Evolutionary conservation across 2,113 vertebrate genomes (phyloP), one percentile per base, ranked within the genome.

Genomic region (Formicarius rufipectus): DNA sequence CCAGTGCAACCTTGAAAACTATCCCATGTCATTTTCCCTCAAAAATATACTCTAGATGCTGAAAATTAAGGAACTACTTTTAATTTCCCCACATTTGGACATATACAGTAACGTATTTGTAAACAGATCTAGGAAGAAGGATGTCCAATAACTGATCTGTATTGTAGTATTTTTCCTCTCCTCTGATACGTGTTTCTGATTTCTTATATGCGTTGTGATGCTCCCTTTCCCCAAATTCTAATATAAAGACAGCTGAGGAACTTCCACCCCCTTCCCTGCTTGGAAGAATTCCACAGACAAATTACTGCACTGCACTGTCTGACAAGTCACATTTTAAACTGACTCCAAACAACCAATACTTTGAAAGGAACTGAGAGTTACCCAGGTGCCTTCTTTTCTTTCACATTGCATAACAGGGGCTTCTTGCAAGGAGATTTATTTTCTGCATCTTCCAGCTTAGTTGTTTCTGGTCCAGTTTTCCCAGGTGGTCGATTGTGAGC

Each of bases 341-440:
- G 42, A 69, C 42, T 82, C 18, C 68, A 62, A 93, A 62, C 12
- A 52, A 49, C 22, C 27, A 23, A 7, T 23, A 79, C 28, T 85
- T 78, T 20, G 42, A 92, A 91, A 69, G 49, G 18, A 95, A 82
- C 15, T 47, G 39, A 84, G 79, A 95, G 30, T 95, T 95, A 98
- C 97, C 97, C 78, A 83, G 73, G 66, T 49, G 88, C n/a, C 39
- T 95, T 96, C 87, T 98, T 98, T 94, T 98, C 97, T 79, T 98
- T 98, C 76, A 90, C 80, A 47, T 96, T 96, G 76, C 84, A 96
- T 25, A 95, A 82, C 10, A 94, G 69, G n/a, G 97, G 87, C 67
- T 97, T 98, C 95, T 98, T 98, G 90, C 90, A 95, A 22, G 89
- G 90, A 77, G 95, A 97, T 89, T 96, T 97, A 82, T 81, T 92